Evolutionary conservation across 1,140 invertebrate genomes (phyloP).

Genomic region (Dolichoris vasculosae): DNA sequence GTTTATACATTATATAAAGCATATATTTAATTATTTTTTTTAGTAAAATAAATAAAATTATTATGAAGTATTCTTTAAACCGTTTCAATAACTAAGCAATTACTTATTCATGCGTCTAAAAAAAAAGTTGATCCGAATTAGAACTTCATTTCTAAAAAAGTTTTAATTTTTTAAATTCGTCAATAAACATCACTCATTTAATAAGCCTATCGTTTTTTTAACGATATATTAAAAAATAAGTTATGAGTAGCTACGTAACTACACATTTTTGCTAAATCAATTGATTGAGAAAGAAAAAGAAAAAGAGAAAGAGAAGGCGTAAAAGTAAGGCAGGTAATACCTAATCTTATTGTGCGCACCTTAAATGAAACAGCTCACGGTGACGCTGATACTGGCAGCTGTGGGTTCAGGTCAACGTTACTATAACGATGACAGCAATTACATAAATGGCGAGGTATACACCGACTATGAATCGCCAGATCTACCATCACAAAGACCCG

Average conservation of each 20-base stretch:
- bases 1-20: too few relatives aligned
- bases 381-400: constrained; percentile 64
- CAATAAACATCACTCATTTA: too few relatives aligned
- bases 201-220: not conserved
- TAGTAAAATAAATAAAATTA: not conserved
- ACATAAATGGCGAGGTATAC: constrained; percentile 76
- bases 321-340: not conserved
- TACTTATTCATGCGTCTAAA: not conserved
- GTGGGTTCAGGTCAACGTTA: constrained; percentile 68
- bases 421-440: constrained; percentile 63
- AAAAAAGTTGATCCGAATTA: too few relatives aligned
- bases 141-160: too few relatives aligned
- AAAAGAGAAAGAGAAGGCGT: constrained; percentile 4
- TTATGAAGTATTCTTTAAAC: not conserved
- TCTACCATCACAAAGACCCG: constrained; percentile 72
- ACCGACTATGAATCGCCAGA: constrained; percentile 74
- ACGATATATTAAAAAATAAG: not conserved
- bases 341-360: not conserved
- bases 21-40: too few relatives aligned
- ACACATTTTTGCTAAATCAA: not conserved
- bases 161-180: too few relatives aligned
- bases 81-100: not conserved
- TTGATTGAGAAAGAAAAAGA: not conserved
- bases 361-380: constrained; percentile 66
- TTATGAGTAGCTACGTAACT: not conserved